Base-by-base conservation (phyloP, 2,113 vertebrate species). In the Sporophila hypoxantha region DNA sequence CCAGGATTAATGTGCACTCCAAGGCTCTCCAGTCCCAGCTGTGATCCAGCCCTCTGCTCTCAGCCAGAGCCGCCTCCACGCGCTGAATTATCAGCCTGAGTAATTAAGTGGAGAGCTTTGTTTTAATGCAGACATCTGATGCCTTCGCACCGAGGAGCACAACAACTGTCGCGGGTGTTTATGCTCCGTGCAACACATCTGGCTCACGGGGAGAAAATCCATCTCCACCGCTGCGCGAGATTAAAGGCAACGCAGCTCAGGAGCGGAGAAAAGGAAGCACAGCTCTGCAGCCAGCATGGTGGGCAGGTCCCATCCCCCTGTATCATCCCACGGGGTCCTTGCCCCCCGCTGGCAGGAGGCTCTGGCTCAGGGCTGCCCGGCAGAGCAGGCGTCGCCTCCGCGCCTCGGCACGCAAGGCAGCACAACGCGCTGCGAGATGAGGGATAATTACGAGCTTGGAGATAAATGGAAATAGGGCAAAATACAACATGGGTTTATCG, bases 31-130 rank as follows among this genome's bases (percentile, higher is more conserved):
- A 92, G 83, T 80, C 94, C 94, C 93, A 92, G 92, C 92, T 91
- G 95, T 84, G 94, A 88, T 91, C 94, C 94, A 95, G 92, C 94
- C 91, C 89, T 89, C 77, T 87, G 90, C 91, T 92, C 86, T 93
- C 91, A 94, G 86, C 78, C 88, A 74, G 93, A 85, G 88, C 90
- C 59, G 86, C 95, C 92, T 93, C 82, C 81, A 89, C 14, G 14
- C n/a, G 3, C 94, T 93, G 92, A 92, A 93, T 92, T 93, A 94
- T 92, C 92, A 90, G 91, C 93, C 87, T 84, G 92, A 91, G 92
- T 94, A 92, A 90, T 94, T 92, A 95, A 90, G 91, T 90, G 95
- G 93, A 91, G 92, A 94, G 94, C 90, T 94, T 93, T 94, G 93
- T 75, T 94, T 94, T 94, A 93, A 92, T 76, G 93, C 89, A 91